phyloP scores from a whole-genome alignment of 2,888 invertebrate genomes.

The Drosophila mulleri region DNA sequence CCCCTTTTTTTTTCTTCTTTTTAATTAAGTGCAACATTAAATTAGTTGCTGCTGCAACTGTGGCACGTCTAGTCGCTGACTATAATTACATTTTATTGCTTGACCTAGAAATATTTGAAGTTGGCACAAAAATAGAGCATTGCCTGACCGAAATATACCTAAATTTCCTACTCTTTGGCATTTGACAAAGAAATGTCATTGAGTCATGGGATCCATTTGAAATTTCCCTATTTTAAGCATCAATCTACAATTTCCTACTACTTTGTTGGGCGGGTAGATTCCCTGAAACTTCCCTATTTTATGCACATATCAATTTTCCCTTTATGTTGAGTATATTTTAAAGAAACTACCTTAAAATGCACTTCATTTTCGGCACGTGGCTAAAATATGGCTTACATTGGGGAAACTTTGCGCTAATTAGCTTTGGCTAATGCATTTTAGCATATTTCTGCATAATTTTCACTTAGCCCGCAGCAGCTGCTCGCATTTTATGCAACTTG shows the following conservation, averaged over 20 bases:
- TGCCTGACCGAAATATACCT: conserved; percentile 33
- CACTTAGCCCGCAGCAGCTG: conserved; percentile 48
- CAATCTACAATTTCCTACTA: neutral
- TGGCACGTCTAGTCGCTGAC: conserved; percentile 48
- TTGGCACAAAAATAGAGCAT: conserved; percentile 23
- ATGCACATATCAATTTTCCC: too few species aligned
- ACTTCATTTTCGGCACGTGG: conserved; percentile 35
- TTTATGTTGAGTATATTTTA: neutral
- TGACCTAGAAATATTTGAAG: conserved; percentile 77
- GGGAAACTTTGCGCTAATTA: conserved; percentile 27
- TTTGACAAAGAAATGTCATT: conserved; percentile 15
- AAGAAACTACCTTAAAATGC: neutral
- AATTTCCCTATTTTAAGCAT: neutral
- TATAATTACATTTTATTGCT: conserved; percentile 69
- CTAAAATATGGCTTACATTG: neutral
- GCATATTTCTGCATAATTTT: conserved; percentile 45
- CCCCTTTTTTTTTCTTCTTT: conserved; percentile 26
- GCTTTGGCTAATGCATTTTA: conserved; percentile 27
- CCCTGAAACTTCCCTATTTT: neutral
- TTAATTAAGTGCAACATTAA: conserved; percentile 82
- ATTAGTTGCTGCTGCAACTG: conserved; percentile 63
- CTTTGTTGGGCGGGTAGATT: too few species aligned
- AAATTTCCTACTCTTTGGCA: conserved; percentile 13
- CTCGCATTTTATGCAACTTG: conserved; percentile 50
- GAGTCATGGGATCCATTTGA: neutral